Evolutionary conservation across 2,113 vertebrate genomes (phyloP).

Genomic region (Salvelinus fontinalis): DNA sequence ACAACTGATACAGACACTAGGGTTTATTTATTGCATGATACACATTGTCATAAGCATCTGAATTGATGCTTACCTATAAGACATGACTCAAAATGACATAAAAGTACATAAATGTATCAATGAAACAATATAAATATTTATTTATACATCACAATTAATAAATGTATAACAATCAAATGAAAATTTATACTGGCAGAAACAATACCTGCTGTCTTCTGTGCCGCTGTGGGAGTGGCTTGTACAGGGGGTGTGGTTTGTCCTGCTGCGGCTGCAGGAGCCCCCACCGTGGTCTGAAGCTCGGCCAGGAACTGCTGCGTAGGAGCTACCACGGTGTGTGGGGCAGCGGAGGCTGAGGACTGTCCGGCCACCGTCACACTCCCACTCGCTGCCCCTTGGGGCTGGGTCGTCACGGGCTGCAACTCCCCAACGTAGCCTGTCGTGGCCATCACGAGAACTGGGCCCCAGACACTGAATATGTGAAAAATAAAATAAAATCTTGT

Average conservation of each 20-base stretch:
- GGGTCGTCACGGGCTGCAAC: conserved; percentile 78
- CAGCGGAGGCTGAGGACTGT: conserved; percentile 48
- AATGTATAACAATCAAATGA: too few relatives aligned
- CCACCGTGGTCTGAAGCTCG: conserved; percentile 67
- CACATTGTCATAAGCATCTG: too few relatives aligned
- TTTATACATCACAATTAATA: too few relatives aligned
- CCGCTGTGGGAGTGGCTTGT: conserved; percentile 41
- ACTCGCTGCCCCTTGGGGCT: conserved; percentile 70
- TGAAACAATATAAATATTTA: too few relatives aligned
- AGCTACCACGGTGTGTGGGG: conserved; percentile 37
- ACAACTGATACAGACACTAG: neutral
- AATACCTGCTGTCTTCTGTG: conserved; percentile 61
- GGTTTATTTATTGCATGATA: conserved; percentile 26
- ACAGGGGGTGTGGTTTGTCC: conserved; percentile 59
- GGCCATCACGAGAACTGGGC: conserved; percentile 78
- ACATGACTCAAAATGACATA: too few relatives aligned
- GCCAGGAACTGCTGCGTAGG: conserved; percentile 64
- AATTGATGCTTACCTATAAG: too few relatives aligned
- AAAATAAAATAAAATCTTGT: neutral
- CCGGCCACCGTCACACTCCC: conserved; percentile 65
- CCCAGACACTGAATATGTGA: neutral
- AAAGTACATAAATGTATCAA: too few relatives aligned
- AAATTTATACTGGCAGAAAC: conserved; percentile 29
- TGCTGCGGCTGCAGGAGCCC: conserved; percentile 56
- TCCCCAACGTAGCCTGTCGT: conserved; percentile 87